phyloP scores from a whole-genome alignment of 2,888 invertebrate genomes.

The Agrochola lychnidis region DNA sequence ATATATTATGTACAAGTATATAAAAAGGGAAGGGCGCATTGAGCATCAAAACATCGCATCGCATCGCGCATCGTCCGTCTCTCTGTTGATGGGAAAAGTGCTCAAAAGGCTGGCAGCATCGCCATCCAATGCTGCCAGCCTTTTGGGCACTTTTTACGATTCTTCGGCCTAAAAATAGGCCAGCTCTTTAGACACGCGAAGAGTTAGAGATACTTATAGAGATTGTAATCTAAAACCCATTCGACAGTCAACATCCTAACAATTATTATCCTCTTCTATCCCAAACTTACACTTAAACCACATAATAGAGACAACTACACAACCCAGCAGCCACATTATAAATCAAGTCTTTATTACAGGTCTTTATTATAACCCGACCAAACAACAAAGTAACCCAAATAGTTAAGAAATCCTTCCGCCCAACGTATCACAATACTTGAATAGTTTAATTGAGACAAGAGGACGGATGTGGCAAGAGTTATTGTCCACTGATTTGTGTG shows the following conservation, averaged over 20 bases:
- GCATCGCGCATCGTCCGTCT: too few relatives aligned
- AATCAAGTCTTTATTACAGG: slow-evolving; percentile 51
- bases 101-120: too few relatives aligned
- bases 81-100: too few relatives aligned
- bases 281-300: slow-evolving; percentile 17
- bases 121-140: too few relatives aligned
- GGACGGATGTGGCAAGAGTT: slow-evolving; percentile 59
- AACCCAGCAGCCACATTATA: slow-evolving; percentile 33
- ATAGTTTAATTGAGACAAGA: slow-evolving; percentile 63
- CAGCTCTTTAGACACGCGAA: too few relatives aligned
- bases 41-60: too few relatives aligned
- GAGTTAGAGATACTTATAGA: background rate
- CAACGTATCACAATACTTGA: slow-evolving; percentile 63
- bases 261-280: background rate
- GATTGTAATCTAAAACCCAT: background rate
- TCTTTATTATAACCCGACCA: slow-evolving; percentile 31
- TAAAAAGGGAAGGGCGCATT: too few relatives aligned
- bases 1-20: too few relatives aligned
- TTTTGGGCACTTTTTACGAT: too few relatives aligned
- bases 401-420: slow-evolving; percentile 61
- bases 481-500: slow-evolving; percentile 72
- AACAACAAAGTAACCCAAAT: slow-evolving; percentile 51
- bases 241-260: background rate
- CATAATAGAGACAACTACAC: slow-evolving; percentile 27
- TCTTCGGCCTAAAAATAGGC: too few relatives aligned